Base-by-base conservation (phyloP, 2,888 invertebrate species). In the Quadriops clusia region DNA sequence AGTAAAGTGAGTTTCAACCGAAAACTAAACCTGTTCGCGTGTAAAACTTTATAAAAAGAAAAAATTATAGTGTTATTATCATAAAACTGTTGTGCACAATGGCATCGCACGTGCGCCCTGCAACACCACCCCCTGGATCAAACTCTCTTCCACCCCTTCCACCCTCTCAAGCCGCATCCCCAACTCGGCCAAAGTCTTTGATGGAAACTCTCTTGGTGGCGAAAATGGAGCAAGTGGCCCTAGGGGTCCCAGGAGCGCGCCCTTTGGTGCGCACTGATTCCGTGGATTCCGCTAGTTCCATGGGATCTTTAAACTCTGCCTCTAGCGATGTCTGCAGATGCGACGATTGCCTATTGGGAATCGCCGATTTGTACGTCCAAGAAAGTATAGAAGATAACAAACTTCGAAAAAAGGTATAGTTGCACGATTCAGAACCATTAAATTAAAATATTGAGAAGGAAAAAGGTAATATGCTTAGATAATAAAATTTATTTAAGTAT, bases 141-240 rank as follows among this genome's bases (percentile, higher is more conserved):
- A 12, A 30, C 29, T 35, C 21, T 6, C 15, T 5, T 17, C 17
- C 44, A 63, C 38, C 61, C 65, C n/a, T n/a, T n/a, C n/a, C n/a
- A n/a, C n/a, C n/a, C 7, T 18, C n/a, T 18, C 18, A n/a, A 8
- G 10, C 67, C 28, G 60, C 66, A 39, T 56, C 67, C 5, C 63
- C 67, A 2, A 69, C 72, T 12, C 63, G 72, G 28, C 77, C 77
- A n/a, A 66, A 78, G 41, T 74, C 77, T n/a, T 61, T 85, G 14
- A 85, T 85, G 85, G 85, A 85, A 55, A 75, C 76, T 36, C 60
- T 85, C 32, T 63, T 85, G 32, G 77, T 82, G 23, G 83, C 82
- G 4, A 85, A 85, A 59, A 85, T 85, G 71, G 85, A 85, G 49
- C 72, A 77, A 23, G 67, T 77, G 8, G 70, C 68, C 34, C 36